Percentiles rank a stretch among this genome's conserved stretches.
phyloP scores from a whole-genome alignment of 2,113 vertebrate species.

The Saimiri boliviensis region DNA sequence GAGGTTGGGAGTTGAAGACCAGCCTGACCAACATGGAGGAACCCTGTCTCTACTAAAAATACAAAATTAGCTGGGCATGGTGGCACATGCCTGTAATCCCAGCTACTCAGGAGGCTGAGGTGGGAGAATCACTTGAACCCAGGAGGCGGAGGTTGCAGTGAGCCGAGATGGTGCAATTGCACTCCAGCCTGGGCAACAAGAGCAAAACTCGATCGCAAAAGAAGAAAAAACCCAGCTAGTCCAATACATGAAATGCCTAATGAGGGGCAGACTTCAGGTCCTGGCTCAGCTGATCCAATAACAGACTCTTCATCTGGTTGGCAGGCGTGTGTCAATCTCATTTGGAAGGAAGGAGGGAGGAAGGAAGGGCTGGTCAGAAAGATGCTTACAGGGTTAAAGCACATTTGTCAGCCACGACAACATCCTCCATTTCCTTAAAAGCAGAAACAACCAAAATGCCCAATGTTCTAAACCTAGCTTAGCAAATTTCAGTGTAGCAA shows the following conservation, averaged over 20 bases:
- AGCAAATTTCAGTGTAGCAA: constrained; percentile 27
- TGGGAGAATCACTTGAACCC: no score
- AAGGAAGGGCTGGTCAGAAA: constrained; percentile 1
- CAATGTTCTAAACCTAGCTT: not conserved
- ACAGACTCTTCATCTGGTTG: not conserved
- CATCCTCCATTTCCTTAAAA: constrained; percentile 32
- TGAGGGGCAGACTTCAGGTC: not conserved
- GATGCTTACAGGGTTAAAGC: constrained; percentile 29
- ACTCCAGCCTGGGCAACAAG: no score
- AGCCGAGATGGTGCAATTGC: no score
- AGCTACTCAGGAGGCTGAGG: no score
- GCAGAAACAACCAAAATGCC: not conserved
- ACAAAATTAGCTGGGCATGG: no score
- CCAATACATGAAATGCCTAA: not conserved
- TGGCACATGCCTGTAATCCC: no score
- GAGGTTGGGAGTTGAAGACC: no score
- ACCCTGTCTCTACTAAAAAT: no score
- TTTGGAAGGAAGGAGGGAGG: not conserved
- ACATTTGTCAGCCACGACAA: not conserved
- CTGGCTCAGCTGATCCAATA: not conserved
- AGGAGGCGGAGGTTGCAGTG: no score
- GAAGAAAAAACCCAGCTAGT: not conserved
- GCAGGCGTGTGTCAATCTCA: not conserved
- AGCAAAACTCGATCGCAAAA: no score
- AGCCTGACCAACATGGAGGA: no score